Percentiles rank a stretch among this genome's conserved stretches.
These are phyloP conservation scores for Deroptyus accipitrinus DNA, from an alignment of 2,113 vertebrate species.

Conservation along the genomic window DNA sequence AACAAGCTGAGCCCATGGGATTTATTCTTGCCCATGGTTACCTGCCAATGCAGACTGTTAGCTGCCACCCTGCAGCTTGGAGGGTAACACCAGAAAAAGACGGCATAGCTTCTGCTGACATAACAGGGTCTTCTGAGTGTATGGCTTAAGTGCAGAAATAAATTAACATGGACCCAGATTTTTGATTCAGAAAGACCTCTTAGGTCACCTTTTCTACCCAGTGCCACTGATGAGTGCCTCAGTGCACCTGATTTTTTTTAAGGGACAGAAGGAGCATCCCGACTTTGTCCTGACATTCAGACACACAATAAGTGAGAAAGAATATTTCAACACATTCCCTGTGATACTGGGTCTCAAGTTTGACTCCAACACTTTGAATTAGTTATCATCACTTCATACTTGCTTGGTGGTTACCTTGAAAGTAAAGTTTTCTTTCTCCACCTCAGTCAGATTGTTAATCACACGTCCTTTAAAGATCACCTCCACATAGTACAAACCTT, in stretches of 20 bases:
- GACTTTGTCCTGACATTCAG: neutral
- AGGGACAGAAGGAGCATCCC: neutral
- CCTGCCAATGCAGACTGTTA: neutral
- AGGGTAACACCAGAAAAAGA: neutral
- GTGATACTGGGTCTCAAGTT: neutral
- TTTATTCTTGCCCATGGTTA: neutral
- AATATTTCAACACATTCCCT: neutral
- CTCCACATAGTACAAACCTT: slow-evolving; percentile 36
- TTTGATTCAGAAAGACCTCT: neutral
- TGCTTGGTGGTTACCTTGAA: slow-evolving; percentile 51
- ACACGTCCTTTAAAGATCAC: slow-evolving; percentile 17
- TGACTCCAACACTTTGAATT: neutral
- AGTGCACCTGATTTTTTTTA: neutral
- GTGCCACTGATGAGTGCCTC: neutral
- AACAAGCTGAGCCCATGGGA: neutral
- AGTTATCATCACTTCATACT: neutral
- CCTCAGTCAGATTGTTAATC: neutral
- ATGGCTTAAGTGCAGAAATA: neutral
- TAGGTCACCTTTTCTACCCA: neutral
- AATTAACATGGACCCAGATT: neutral
- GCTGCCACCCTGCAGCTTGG: neutral
- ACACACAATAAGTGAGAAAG: neutral
- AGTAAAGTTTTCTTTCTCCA: neutral
- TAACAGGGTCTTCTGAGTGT: neutral
- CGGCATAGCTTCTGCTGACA: neutral